Percentiles rank a stretch among this genome's conserved stretches.
Conservation (phyloP, 2,888 invertebrate genomes). For the Caenorhabditis plicata region DNA sequence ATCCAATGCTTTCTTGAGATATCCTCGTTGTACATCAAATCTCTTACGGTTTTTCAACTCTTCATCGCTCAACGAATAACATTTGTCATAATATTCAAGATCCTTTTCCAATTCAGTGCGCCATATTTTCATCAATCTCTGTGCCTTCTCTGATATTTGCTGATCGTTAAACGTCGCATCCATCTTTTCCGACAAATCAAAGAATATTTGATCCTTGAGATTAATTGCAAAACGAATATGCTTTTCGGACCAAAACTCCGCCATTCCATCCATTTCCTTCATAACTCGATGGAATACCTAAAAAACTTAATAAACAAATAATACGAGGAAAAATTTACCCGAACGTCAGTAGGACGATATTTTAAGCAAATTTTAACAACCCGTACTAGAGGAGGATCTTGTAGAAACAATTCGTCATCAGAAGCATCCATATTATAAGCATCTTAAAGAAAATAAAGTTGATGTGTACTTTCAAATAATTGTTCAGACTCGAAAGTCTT, state of each 20-base stretch:
- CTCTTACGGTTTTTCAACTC: conserved; percentile 2
- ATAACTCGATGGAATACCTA: conserved; percentile 34
- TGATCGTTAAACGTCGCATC: conserved; percentile 17
- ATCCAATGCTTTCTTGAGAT: not conserved
- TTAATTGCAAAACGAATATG: conserved; percentile 33
- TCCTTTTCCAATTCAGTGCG: conserved; percentile 10
- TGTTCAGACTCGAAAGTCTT: no score
- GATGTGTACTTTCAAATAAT: no score
- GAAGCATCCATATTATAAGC: not conserved
- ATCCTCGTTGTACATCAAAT: conserved; percentile 10
- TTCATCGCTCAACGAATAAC: conserved; percentile 2
- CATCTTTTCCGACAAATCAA: conserved; percentile 18
- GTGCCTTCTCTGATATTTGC: conserved; percentile 1
- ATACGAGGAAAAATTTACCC: no score
- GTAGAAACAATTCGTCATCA: not conserved
- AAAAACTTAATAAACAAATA: no score
- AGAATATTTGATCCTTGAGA: conserved; percentile 29
- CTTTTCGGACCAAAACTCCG: conserved; percentile 41
- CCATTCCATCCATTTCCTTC: conserved; percentile 27
- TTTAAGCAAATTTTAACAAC: conserved; percentile 16
- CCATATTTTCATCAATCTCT: conserved; percentile 8
- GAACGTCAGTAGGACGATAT: conserved; percentile 25
- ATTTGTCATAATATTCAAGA: conserved; percentile 9
- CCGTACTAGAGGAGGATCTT: conserved; percentile 5
- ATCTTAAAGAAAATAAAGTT: no score